Evolutionary conservation across 2,797 vertebrate species (phyloP).

Genomic region (Geotrypetes seraphini): DNA sequence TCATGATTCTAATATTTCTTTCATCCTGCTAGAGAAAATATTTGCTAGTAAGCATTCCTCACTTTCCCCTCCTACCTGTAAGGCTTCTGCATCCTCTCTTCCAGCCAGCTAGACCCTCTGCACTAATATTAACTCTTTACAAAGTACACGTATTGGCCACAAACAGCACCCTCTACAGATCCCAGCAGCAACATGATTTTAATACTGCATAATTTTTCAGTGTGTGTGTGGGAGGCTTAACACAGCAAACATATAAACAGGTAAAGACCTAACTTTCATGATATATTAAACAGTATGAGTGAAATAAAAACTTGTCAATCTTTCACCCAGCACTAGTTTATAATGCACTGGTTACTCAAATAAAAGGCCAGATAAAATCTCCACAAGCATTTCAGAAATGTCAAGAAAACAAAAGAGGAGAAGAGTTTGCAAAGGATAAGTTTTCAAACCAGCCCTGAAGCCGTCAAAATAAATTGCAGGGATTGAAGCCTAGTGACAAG

Average conservation of each 20-base stretch:
- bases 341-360: constrained; percentile 32
- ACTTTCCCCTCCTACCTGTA: too few relatives aligned
- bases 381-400: constrained; percentile 64
- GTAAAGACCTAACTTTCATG: constrained; percentile 25
- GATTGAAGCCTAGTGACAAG: constrained; percentile 23
- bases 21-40: too few relatives aligned
- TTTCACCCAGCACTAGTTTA: constrained; percentile 25
- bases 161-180: too few relatives aligned
- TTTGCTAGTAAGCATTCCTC: too few relatives aligned
- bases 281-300: constrained; percentile 28
- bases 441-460: constrained; percentile 25
- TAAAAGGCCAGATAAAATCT: constrained; percentile 62
- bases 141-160: too few relatives aligned
- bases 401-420: constrained; percentile 50
- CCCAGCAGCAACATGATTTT: too few relatives aligned
- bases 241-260: constrained; percentile 1
- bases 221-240: constrained; percentile 13
- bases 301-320: constrained; percentile 26
- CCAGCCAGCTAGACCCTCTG: too few relatives aligned
- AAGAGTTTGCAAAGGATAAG: constrained; percentile 30
- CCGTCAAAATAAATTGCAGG: constrained; percentile 25
- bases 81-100: too few relatives aligned
- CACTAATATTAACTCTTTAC: too few relatives aligned
- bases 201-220: too few relatives aligned
- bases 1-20: too few relatives aligned